Evolutionary conservation across 1,140 invertebrate species (phyloP).

Genomic region (Triops longicaudatus): DNA sequence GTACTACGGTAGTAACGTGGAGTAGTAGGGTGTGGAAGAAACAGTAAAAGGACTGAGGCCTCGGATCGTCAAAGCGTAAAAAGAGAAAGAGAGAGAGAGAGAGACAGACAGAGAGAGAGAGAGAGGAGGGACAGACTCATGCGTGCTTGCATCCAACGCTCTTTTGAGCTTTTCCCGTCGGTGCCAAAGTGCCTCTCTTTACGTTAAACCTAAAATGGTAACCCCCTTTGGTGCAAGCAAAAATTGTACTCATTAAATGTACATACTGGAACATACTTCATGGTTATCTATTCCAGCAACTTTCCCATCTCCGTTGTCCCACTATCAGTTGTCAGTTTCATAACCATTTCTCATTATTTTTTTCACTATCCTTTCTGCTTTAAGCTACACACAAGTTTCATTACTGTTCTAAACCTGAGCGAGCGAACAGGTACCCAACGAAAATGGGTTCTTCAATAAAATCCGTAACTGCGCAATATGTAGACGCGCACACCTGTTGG

Average conservation of each 20-base stretch:
- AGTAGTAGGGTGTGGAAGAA: too few species aligned
- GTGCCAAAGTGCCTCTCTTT: not conserved
- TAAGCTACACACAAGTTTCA: not conserved
- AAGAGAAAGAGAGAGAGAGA: not conserved
- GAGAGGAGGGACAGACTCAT: not conserved
- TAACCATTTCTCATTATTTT: not conserved
- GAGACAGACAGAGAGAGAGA: not conserved
- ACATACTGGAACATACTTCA: not conserved
- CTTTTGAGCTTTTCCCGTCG: not conserved
- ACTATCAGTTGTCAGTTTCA: not conserved
- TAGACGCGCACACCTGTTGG: not conserved
- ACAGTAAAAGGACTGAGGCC: too few species aligned
- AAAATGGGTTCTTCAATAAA: not conserved
- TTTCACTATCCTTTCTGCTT: not conserved
- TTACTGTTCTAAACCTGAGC: not conserved
- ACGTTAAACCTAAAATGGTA: not conserved
- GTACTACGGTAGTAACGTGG: too few species aligned
- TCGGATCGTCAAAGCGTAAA: too few species aligned
- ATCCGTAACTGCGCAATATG: not conserved
- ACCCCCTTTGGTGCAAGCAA: not conserved
- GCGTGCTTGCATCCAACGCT: constrained; percentile 10
- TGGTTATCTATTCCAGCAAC: not conserved
- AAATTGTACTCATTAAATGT: not conserved
- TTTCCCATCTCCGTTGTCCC: not conserved
- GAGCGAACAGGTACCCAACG: not conserved